Evolutionary conservation across 1,140 invertebrate genomes (phyloP).

Genomic region (Meloidogyne floridensis): DNA sequence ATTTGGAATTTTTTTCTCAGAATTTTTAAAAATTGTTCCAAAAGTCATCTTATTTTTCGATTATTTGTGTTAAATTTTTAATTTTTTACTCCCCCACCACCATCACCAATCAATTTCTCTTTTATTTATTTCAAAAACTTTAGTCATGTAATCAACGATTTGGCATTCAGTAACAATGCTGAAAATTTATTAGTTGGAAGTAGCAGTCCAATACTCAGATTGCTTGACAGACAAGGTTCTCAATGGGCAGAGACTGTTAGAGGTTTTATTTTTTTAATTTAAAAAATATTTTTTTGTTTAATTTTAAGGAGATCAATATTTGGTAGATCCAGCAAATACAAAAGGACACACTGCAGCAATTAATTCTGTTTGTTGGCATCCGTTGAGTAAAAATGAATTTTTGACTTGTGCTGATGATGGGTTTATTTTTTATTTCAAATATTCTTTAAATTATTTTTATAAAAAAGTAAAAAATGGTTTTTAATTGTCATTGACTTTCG

Average conservation of each 20-base stretch:
- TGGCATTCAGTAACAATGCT: slow-evolving; percentile 89
- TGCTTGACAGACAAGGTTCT: slow-evolving; percentile 91
- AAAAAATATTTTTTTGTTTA: neutral
- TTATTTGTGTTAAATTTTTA: too few species aligned
- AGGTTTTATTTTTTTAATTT: slow-evolving; percentile 55
- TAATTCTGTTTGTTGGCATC: slow-evolving; percentile 90
- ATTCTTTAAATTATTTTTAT: too few species aligned
- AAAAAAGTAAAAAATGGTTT: too few species aligned
- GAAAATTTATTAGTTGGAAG: slow-evolving; percentile 77
- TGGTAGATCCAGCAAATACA: slow-evolving; percentile 87
- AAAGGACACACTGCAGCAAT: slow-evolving; percentile 92
- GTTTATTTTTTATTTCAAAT: slow-evolving; percentile 48
- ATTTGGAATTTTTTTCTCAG: too few species aligned
- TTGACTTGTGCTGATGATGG: slow-evolving; percentile 88
- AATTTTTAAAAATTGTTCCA: too few species aligned
- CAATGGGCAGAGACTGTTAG: slow-evolving; percentile 92
- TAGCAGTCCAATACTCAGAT: slow-evolving; percentile 55
- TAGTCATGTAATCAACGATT: slow-evolving; percentile 82
- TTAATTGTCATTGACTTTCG: too few species aligned
- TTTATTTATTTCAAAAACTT: slow-evolving; percentile 34
- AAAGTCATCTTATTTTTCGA: too few species aligned
- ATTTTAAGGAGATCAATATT: slow-evolving; percentile 81
- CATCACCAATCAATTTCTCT: too few species aligned
- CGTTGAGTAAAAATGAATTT: slow-evolving; percentile 86
- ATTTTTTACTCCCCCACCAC: too few species aligned